Base-by-base conservation (phyloP, 2,888 invertebrate species). In the Cylindroiulus punctatus region DNA sequence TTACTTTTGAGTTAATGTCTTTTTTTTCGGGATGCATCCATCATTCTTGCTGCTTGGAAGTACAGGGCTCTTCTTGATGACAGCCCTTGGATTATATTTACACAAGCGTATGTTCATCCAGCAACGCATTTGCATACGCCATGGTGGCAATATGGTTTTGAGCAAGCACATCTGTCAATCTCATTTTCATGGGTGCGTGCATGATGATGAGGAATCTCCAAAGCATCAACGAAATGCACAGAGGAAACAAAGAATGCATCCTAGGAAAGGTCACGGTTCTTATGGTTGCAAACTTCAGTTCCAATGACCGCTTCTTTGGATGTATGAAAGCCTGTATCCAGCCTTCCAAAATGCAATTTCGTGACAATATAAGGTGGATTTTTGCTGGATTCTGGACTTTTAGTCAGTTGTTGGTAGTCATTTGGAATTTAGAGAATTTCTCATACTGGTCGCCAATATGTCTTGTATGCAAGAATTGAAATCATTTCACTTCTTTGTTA, bases 1-100 rank as follows among this genome's bases (percentile, higher is more conserved):
- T 65, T 65, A 26, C 65, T 65, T 65, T 26, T 65, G 65, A 65
- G 65, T 65, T 65, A 65, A 65, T 65, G 65, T 65, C 65, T 65
- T 65, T 65, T 65, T 65, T 65, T 26, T 5, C 19, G 65, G 22
- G 26, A 22, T 65, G 65, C 65, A 65, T 65, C 65, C 65, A 65
- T 65, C 65, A 65, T 65, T 65, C 65, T 65, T 65, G 65, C 65
- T n/a, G 8, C 19, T 65, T 65, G 17, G 65, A 65, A 65, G 65
- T 65, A 22, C 57, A 57, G n/a, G 57, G 57, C 57, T 57, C 57
- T 57, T 65, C 65, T 65, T 19, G 65, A 65, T 65, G 65, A 65
- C 65, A 65, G 65, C 65, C 22, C 65, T 65, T 65, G 65, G 65
- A 65, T 65, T 65, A 65, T 65, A 26, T 65, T 65, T 65, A 65